These are phyloP conservation scores for Daubentonia madagascariensis DNA, from an alignment of 2,113 vertebrate species.

Conservation along the genomic window DNA sequence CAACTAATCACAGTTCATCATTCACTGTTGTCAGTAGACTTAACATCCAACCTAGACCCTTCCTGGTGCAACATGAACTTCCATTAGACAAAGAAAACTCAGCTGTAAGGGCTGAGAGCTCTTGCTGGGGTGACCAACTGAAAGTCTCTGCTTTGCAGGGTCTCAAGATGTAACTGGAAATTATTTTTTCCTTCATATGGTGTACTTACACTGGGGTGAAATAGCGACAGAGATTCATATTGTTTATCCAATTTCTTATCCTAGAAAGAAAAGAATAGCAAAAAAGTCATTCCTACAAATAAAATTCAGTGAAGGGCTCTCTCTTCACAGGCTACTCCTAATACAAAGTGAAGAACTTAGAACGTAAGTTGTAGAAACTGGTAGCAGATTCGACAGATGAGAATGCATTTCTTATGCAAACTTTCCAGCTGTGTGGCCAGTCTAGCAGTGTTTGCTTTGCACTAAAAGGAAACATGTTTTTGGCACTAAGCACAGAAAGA, in stretches of 20 bases:
- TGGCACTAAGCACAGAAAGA: neutral
- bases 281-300: neutral
- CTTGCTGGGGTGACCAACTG: neutral
- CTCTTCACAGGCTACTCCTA: neutral
- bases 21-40: neutral
- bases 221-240: conserved; percentile 90
- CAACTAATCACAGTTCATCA: rapidly evolving
- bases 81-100: neutral
- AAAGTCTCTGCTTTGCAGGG: neutral
- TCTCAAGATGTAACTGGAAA: neutral
- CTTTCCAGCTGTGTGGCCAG: neutral
- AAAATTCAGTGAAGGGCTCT: neutral
- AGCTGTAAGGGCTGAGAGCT: neutral
- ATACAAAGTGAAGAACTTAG: neutral
- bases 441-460: neutral
- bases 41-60: neutral
- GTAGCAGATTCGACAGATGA: neutral
- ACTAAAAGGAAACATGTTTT: neutral
- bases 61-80: neutral
- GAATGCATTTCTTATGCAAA: neutral
- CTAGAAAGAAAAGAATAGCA: conserved; percentile 77
- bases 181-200: neutral
- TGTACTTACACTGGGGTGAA: conserved; percentile 92
- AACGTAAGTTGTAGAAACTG: neutral
- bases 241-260: conserved; percentile 97